phyloP scores from a whole-genome alignment of 2,113 vertebrate genomes.

The Bujurquina vittata region DNA sequence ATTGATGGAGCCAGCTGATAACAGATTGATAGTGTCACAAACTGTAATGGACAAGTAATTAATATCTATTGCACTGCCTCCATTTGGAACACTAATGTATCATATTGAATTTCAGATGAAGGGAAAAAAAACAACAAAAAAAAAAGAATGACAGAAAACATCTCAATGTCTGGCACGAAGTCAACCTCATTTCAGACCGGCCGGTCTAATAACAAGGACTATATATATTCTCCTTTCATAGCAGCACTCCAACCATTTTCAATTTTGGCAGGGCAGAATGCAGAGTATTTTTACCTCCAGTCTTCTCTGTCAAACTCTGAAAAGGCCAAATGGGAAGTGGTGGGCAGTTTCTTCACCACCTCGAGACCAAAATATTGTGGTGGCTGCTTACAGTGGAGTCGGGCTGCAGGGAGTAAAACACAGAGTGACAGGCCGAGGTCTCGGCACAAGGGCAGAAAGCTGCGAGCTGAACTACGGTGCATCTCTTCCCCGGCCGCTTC shows the following conservation, averaged over 20 bases:
- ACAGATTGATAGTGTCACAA: constrained; percentile 76
- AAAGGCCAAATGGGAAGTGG: constrained; percentile 62
- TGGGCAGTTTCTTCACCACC: constrained; percentile 63
- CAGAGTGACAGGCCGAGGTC: constrained; percentile 63
- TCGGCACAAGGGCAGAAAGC: constrained; percentile 54
- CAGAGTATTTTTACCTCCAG: constrained; percentile 58
- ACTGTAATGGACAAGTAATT: constrained; percentile 75
- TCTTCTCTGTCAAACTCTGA: constrained; percentile 67
- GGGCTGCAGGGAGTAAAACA: constrained; percentile 54
- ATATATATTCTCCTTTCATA: constrained; percentile 44
- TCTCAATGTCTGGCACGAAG: constrained; percentile 57
- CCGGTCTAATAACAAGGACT: constrained; percentile 44
- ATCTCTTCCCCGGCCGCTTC: constrained; percentile 39
- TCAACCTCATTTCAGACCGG: constrained; percentile 57
- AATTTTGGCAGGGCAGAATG: constrained; percentile 51
- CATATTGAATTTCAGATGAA: constrained; percentile 55
- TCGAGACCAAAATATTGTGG: constrained; percentile 60
- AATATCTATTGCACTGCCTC: constrained; percentile 64
- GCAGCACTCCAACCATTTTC: constrained; percentile 43
- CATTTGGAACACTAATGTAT: constrained; percentile 58
- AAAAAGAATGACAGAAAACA: constrained; percentile 64
- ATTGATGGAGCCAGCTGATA: constrained; percentile 65
- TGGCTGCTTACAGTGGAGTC: constrained; percentile 51
- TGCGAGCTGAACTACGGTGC: constrained; percentile 49
- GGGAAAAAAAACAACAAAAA: neutral